Base-by-base conservation (phyloP, 2,888 invertebrate species). In the Rhopalosiphum nymphaeae region DNA sequence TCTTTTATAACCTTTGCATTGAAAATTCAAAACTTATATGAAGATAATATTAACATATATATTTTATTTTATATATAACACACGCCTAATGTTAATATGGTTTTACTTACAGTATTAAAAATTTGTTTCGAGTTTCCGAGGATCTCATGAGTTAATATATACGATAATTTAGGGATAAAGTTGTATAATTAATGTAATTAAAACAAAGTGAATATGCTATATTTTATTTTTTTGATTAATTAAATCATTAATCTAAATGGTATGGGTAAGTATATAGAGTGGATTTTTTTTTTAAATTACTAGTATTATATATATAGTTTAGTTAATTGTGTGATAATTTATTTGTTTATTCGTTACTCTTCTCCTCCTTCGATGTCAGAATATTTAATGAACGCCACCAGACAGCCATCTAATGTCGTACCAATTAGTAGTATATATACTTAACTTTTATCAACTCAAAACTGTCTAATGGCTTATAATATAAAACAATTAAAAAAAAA, bases 131-230 rank as follows among this genome's bases (percentile, higher is more conserved):
- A 21, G 29, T 44, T 42, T 84, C 42, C 21, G 29, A 84, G 53
- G 84, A 29, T 84, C 29, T 91, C 84, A 53, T 42, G 53, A 21
- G 29, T 56, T 91, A 91, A 78, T 53, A 7, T 49, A 49, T 91
- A 91, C 84, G 56, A 84, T 44, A 56, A 84, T 84, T 91, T 21
- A 91, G 53, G 9, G 56, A 84, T 56, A 91, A 91, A 26, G 7
- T 53, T 29, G 53, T 78, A 49, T 91, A 78, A 78, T 91, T 78
- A 78, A 91, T 84, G 89, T 29, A 89, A 61, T 89, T 89, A 89
- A 89, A 89, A 89, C 21, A 42, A 89, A 89, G 44, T 84, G 36
- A 91, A 84, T 49, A 78, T 26, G 53, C 78, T 91, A 49, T 91
- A 49, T 91, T 25, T 36, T 78, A 11, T 67, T 67, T 78, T 78